phyloP scores from a whole-genome alignment of 1,140 invertebrate species.

The Drosophila tsacasi region DNA sequence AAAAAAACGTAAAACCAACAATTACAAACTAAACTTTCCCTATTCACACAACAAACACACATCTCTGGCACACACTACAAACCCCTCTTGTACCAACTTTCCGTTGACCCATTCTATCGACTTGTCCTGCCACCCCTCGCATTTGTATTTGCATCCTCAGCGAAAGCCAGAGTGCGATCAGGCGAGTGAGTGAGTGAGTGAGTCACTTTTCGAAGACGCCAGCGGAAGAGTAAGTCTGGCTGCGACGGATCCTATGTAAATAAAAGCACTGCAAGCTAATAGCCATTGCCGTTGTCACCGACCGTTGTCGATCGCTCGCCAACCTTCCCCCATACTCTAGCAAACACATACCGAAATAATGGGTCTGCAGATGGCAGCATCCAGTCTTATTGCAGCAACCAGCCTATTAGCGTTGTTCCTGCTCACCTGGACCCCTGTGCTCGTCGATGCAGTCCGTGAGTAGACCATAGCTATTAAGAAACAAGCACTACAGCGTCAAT shows the following conservation, averaged over 20 bases:
- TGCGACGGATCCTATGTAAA: conserved; percentile 17
- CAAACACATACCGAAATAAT: conserved; percentile 65
- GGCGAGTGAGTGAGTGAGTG: conserved; percentile 35
- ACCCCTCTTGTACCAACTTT: conserved; percentile 9
- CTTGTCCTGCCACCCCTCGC: neutral
- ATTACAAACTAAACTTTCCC: conserved; percentile 15
- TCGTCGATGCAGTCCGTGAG: conserved; percentile 84
- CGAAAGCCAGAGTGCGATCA: conserved; percentile 34
- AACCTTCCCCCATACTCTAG: conserved; percentile 12
- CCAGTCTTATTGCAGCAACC: conserved; percentile 71
- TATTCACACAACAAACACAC: conserved; percentile 21
- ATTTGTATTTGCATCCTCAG: conserved; percentile 15
- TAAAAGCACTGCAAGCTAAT: conserved; percentile 28
- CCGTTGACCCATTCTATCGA: conserved; percentile 9
- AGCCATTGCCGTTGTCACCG: conserved; percentile 45
- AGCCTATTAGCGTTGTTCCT: conserved; percentile 72
- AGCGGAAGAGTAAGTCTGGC: conserved; percentile 64
- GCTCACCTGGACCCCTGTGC: conserved; percentile 71
- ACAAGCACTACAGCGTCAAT: neutral
- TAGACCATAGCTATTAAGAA: conserved; percentile 36
- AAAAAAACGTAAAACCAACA: conserved; percentile 42
- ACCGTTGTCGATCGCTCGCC: conserved; percentile 20
- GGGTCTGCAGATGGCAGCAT: conserved; percentile 84
- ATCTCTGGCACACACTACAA: conserved; percentile 20
- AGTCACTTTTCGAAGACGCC: conserved; percentile 19